Evolutionary conservation across 1,140 invertebrate species (phyloP).

Genomic region (Euwallacea fornicatus): DNA sequence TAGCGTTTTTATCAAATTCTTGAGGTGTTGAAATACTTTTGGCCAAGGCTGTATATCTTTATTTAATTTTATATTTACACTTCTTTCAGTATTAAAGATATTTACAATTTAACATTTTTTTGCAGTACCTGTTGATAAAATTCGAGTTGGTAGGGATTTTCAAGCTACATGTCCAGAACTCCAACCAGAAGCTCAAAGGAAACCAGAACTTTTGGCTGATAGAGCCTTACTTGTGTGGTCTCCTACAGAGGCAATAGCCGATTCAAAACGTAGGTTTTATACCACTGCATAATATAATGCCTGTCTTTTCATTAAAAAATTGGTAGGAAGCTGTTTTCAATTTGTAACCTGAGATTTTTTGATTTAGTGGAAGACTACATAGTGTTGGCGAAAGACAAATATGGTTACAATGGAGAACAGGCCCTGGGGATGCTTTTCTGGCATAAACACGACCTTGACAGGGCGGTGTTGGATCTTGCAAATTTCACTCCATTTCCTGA

Average conservation of each 20-base stretch:
- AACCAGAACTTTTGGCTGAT: slow-evolving; percentile 67
- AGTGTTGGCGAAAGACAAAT: slow-evolving; percentile 93
- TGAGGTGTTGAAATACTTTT: too few relatives aligned
- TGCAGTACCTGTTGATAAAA: slow-evolving; percentile 82
- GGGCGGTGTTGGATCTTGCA: slow-evolving; percentile 88
- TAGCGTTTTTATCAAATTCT: too few relatives aligned
- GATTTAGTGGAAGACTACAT: slow-evolving; percentile 90
- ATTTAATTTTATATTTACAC: not conserved
- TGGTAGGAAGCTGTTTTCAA: not conserved
- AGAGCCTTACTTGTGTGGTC: slow-evolving; percentile 94
- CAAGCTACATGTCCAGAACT: slow-evolving; percentile 88
- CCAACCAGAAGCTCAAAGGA: slow-evolving; percentile 62
- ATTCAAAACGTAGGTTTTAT: slow-evolving; percentile 73
- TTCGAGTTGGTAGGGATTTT: slow-evolving; percentile 90
- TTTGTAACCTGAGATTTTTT: not conserved
- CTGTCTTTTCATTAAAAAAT: not conserved
- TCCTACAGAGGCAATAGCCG: slow-evolving; percentile 83
- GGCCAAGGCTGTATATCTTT: not conserved
- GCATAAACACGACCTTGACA: slow-evolving; percentile 95
- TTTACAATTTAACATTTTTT: slow-evolving; percentile 16
- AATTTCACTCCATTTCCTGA: slow-evolving; percentile 98
- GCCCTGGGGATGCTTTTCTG: slow-evolving; percentile 97
- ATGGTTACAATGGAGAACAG: slow-evolving; percentile 97
- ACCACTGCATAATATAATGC: not conserved
- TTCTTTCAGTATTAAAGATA: not conserved